These are phyloP conservation scores for Pasiphila rectangulata DNA, from an alignment of 2,888 invertebrate genomes.

Conservation along the genomic window DNA sequence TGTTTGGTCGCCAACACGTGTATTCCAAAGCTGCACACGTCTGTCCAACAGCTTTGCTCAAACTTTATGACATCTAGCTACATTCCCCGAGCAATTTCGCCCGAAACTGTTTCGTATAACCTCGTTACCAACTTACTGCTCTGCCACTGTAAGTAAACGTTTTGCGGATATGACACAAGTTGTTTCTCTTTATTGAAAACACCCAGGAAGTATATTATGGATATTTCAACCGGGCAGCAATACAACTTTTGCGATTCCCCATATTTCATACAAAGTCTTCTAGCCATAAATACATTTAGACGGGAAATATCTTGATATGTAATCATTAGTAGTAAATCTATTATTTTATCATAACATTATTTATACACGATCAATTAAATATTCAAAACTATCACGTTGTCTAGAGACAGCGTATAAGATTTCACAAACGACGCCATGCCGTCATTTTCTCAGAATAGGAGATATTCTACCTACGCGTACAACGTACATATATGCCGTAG, in stretches of 20 bases:
- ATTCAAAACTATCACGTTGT: background rate
- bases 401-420: constrained; percentile 7
- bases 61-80: constrained; percentile 74
- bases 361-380: too few relatives aligned
- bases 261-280: too few relatives aligned
- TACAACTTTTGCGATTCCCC: constrained; percentile 10
- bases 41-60: constrained; percentile 60
- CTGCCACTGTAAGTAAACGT: constrained; percentile 62
- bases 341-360: too few relatives aligned
- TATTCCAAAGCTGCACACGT: constrained; percentile 62
- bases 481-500: too few relatives aligned
- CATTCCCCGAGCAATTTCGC: constrained; percentile 68
- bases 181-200: constrained; percentile 71
- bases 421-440: constrained; percentile 14
- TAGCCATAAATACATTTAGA: background rate
- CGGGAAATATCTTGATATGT: too few relatives aligned
- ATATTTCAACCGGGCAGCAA: constrained; percentile 15
- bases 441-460: constrained; percentile 23
- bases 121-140: constrained; percentile 69
- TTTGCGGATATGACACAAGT: constrained; percentile 63
- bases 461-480: constrained; percentile 19
- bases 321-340: too few relatives aligned
- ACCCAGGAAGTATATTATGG: constrained; percentile 33
- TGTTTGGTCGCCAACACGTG: constrained; percentile 54
- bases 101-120: constrained; percentile 70